Evolutionary conservation across 2,888 invertebrate species (phyloP), one percentile per base, ranked within the genome.

Genomic region (Mactromeris polynyma): DNA sequence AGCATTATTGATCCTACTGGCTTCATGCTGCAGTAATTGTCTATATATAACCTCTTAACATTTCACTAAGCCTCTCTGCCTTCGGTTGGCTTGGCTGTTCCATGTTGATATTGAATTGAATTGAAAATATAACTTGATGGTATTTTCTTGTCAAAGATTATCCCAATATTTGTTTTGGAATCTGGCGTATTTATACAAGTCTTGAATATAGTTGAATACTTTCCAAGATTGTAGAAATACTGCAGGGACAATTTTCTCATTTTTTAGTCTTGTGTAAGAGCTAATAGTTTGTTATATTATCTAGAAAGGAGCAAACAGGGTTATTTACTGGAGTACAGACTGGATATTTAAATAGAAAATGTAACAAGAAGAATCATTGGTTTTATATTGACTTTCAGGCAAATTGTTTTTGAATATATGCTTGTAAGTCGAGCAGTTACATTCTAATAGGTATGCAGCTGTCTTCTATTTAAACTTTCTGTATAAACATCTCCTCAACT

Each of bases 91-190:
- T 64, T n/a, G 26, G n/a, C 58, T 64, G 11, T 17, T 58, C n/a
- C n/a, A 6, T 64, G 58, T 64, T 26, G 58, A 64, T 64, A 64
- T 64, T 64, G 11, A 64, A 64, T 64, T 64, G 58, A 64, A 64
- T 64, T 73, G 36, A 73, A 73, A 73, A 73, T 26, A 73, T 19
- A 73, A 33, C 73, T 36, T 17, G 73, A 73, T 73, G 73, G 73
- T 73, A 73, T 73, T 73, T 73, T 17, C 73, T 73, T 73, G 73
- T 73, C 26, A 36, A 36, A 73, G 73, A 73, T 73, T 73, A 73
- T 17, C 36, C 19, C 19, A 36, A 73, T 73, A 36, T 73, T 73
- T 73, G 33, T 33, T 33, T 73, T 73, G 73, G 73, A 73, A 19
- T 33, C 73, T 73, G 33, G 14, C 21, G 33, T 73, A 33, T 73